Base-by-base conservation (phyloP, 2,113 vertebrate genomes). In the Leptobrachium ailaonicum region DNA sequence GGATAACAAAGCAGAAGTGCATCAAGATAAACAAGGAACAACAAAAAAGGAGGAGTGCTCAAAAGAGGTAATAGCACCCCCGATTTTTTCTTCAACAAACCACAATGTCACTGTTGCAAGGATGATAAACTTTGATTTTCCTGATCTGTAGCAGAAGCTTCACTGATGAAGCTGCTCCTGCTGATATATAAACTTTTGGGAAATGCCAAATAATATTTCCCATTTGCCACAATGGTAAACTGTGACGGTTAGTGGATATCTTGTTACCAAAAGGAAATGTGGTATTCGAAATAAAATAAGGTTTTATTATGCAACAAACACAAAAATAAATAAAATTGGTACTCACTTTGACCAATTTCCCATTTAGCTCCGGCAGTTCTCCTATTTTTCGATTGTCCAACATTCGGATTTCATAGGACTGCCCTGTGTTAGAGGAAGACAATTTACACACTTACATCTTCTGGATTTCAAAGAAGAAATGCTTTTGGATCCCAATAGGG, bases 371-470 rank as follows among this genome's bases (percentile, higher is more conserved):
- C 0, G 98, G 97, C 85, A 99, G 92, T 78, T 99, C 97, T 83
- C 96, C 97, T 0, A 99, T 94, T 76, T 99, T 99, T 84, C 96
- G 92, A 90, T 99, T 99, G 88, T 99, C 98, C 90, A 99, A 91
- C 98, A 99, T 99, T 86, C 97, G 91, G 84, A 98, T 98, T 93
- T 99, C 98, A 64, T 98, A 99, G 84, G 97, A 99, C 72, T 99
- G 98, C 32, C 98, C 98, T 99, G 90, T 84, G 69, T 43, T 71
- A 56, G 11, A 41, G 1, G 3, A 60, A 7, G 56, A 12, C 11
- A 60, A 12, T 60, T 60, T 6, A 64, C 9, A 50, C 4, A 5
- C 8, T 50, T 50, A 50, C 8, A 50, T 8, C 8, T 50, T 50
- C 4, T 4, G 47, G 20, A 32, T 32, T 32, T 50, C 47, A 50